Evolutionary conservation across 2,888 invertebrate genomes (phyloP).

Genomic region (Hypena proboscidalis): DNA sequence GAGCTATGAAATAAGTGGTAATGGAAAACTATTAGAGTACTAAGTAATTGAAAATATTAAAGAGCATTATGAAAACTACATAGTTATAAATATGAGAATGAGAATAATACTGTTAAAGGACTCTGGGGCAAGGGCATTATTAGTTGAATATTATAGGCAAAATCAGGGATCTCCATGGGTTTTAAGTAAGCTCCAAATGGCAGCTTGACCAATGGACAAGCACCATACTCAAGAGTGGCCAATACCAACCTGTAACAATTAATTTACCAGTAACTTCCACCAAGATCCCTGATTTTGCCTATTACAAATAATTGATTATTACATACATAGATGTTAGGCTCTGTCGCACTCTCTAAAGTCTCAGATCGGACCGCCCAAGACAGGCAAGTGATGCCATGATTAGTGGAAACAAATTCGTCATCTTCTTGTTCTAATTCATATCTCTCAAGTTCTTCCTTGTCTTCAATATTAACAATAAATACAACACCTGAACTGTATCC

Average conservation of each 20-base stretch:
- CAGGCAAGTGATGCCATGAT: conserved; percentile 89
- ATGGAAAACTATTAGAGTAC: too few relatives aligned
- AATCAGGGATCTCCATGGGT: too few relatives aligned
- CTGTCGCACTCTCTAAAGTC: conserved; percentile 70
- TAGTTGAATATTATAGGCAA: too few relatives aligned
- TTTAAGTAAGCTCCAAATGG: too few relatives aligned
- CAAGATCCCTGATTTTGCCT: too few relatives aligned
- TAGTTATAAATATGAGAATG: background rate
- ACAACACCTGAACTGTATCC: conserved; percentile 90
- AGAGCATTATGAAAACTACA: too few relatives aligned
- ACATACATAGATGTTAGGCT: conserved; percentile 78
- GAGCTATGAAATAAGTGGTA: too few relatives aligned
- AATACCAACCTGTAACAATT: background rate
- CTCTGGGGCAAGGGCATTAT: too few relatives aligned
- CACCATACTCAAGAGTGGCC: background rate
- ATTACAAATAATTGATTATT: background rate
- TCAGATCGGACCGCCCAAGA: conserved; percentile 88
- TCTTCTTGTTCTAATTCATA: conserved; percentile 76
- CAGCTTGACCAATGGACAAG: too few relatives aligned
- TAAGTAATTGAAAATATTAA: too few relatives aligned
- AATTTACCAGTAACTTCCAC: too few relatives aligned
- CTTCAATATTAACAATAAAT: conserved; percentile 93
- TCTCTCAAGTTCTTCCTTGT: conserved; percentile 91
- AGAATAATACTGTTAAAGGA: background rate
- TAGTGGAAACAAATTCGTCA: conserved; percentile 73